Evolutionary conservation across 2,797 vertebrate genomes (phyloP), one percentile per base, ranked within the genome.

Genomic region (Notolepis coatsorum): DNA sequence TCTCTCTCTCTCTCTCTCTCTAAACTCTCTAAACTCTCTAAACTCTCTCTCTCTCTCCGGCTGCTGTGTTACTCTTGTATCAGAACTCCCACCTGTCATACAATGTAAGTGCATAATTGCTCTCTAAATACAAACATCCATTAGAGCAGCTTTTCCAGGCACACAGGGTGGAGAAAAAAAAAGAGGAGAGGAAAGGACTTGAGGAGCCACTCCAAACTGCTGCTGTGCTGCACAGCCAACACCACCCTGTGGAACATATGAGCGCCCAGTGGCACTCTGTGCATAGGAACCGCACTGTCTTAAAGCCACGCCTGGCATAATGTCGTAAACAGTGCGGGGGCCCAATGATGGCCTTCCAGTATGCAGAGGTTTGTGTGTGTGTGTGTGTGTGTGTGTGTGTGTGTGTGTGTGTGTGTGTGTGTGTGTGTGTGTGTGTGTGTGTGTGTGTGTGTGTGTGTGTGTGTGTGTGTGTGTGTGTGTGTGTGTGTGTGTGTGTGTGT

Each of bases 81-180:
- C 67, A 55, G 41, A 43, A 61, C 68, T 73, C 52, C 62, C 70
- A 80, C 66, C 67, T 79, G 75, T 75, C 57, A 68, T 46, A 77
- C 60, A 60, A 59, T 81, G 62, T 63, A 85, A 86, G 80, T 75
- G 81, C 24, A 67, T 79, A 89, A 86, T 76, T 75, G 65, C 69
- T 58, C 64, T 61, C 61, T 57, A 73, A 81, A 82, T 49, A 61
- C 75, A 85, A 84, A 78, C 76, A 80, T 61, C 61, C 68, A 80
- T 80, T 71, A 58, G 43, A 42, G 28, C 20, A 31, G 42, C 35
- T 18, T 63, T 66, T 71, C 56, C n/a, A 31, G 38, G 53, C 5
- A 52, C 17, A 28, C 12, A 5, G 58, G 31, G 23, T 17, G 46
- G 7, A 27, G 43, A 7, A 38, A 28, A 55, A 50, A 7, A 38